Evolutionary conservation across 2,797 vertebrate genomes (phyloP).

Genomic region (Gymnoscopelus microlampas): DNA sequence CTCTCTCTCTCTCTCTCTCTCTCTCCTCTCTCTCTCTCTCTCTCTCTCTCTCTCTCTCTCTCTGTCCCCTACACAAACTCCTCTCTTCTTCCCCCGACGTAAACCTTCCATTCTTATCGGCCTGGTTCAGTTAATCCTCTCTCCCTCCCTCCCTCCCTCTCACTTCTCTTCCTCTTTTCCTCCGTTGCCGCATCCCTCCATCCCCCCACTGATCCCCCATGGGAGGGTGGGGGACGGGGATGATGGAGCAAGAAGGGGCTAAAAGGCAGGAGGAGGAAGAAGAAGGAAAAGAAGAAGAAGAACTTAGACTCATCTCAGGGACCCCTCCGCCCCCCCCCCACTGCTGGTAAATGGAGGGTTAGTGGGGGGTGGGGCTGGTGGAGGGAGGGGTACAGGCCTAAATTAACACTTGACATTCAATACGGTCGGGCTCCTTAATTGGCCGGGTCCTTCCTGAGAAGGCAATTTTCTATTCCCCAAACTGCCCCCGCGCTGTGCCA

Average conservation of each 20-base stretch:
- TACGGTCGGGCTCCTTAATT: conserved; percentile 99
- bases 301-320: conserved; percentile 89
- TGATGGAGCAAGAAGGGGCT: conserved; percentile 54
- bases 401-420: conserved; percentile 99
- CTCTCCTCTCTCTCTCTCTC: conserved; percentile 10
- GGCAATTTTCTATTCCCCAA: conserved; percentile 99
- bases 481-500: conserved; percentile 90
- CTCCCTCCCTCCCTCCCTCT: conserved; percentile 56
- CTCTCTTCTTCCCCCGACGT: conserved; percentile 68
- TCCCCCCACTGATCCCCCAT: conserved; percentile 56
- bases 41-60: conserved; percentile 50
- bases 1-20: conserved; percentile 44
- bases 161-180: conserved; percentile 2
- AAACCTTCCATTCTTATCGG: conserved; percentile 83
- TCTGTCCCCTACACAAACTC: conserved; percentile 31
- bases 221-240: conserved; percentile 38
- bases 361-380: conserved; percentile 50
- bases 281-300: too few species aligned
- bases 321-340: conserved; percentile 80
- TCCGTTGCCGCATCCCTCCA: conserved; percentile 48
- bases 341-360: conserved; percentile 70
- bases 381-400: conserved; percentile 93
- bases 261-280: conserved; percentile 83
- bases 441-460: conserved; percentile 99
- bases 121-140: conserved; percentile 87